Evolutionary conservation across 2,797 vertebrate species (phyloP), one percentile per base, ranked within the genome.

Genomic region (Trichosurus vulpecula): DNA sequence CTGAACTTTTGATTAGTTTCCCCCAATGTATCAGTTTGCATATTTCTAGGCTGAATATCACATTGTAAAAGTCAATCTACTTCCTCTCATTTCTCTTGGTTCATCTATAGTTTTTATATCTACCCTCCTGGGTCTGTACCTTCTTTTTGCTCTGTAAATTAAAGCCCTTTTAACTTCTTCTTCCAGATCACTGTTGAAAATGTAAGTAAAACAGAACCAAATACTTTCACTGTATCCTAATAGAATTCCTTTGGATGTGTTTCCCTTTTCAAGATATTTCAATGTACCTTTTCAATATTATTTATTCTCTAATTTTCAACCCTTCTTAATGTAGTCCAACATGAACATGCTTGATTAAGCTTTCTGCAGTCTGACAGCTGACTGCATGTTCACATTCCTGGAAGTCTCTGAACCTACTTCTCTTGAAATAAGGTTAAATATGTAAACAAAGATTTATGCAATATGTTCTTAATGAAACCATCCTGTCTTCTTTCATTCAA

Each of bases 131-230:
- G 96, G 97, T 19, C 95, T 97, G 96, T 97, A 55, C 90, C 91
- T 54, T 96, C 9, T 47, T 66, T 55, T 96, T 96, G 81, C 81
- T 97, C 96, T 96, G 96, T 94, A 97, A 97, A 97, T 97, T 97
- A 97, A 97, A 96, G 94, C 53, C 61, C 96, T 93, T 97, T 55
- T 93, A 96, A 96, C 94, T 97, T 93, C 95, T 96, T 97, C 94
- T 94, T 96, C 94, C 57, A 94, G 94, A 95, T 97, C 96, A 97
- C 92, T 97, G 92, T 58, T 93, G 94, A 94, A 97, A 97, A 97
- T 97, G 92, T 97, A 98, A 96, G 97, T 96, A 96, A 97, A 97
- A 96, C 97, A 97, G 97, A 97, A 58, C 55, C 55, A 54, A 13
- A 47, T 90, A 89, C 91, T 61, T 47, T n/a, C 94, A 74, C 89